Evolutionary conservation across 2,113 vertebrate species (phyloP), one percentile per base, ranked within the genome.

Genomic region (Callospermophilus lateralis): DNA sequence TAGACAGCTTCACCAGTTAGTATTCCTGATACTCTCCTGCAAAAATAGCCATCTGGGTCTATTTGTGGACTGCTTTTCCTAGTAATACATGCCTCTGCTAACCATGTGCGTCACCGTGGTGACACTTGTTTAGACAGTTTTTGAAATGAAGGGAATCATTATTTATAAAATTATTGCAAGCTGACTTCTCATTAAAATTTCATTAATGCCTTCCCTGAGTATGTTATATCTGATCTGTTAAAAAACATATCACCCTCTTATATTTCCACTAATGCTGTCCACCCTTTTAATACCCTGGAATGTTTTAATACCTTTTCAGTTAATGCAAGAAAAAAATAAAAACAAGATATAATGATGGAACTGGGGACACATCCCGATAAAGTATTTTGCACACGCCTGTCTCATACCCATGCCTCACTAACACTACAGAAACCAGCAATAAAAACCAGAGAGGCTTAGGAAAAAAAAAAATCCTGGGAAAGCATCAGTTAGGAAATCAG

Each of bases 101-200:
- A 68, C 0, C 1, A 3, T 15, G 28, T 30, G 26, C 1, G 24
- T 51, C 76, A 72, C 26, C n/a, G 53, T 84, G 79, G 93, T 97
- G 92, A 85, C 37, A 89, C 80, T 77, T 95, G 86, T 93, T 97
- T 83, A 70, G 76, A 72, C 28, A 8, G 84, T 86, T 89, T 90
- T 94, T 78, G 90, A 61, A 88, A 94, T 94, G 86, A 90, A 96
- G 97, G 95, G 90, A 94, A 94, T 94, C 53, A 91, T 94, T 96
- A 95, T 89, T 94, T 97, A 63, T 93, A 97, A 98, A 97, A 98
- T 97, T 94, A 98, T 96, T 97, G 76, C 74, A 95, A 97, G 63
- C 24, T 95, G 96, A 95, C 95, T 97, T 96, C 97, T 96, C 96
- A 96, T 98, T 98, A 97, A 98, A 98, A 97, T 97, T 94, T 97